A percentile compares a stretch with the other conserved stretches of the same genome.
Evolutionary conservation across 2,113 vertebrate genomes (phyloP).

Genomic region (Symphodus melops): DNA sequence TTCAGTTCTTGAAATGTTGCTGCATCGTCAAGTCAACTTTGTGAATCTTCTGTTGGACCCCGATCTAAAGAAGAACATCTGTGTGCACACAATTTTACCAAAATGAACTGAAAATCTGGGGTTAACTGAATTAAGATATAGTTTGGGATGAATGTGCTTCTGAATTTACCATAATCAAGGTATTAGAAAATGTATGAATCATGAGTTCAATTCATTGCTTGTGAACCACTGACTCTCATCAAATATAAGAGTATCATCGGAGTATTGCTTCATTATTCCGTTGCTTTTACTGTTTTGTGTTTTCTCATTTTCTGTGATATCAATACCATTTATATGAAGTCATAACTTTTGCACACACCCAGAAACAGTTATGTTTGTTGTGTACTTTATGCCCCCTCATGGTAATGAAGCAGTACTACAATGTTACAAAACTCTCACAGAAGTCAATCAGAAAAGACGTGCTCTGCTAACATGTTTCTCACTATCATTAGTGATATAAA

Average conservation of each 20-base stretch:
- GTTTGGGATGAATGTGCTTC: slow-evolving; percentile 35
- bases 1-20: slow-evolving; percentile 32
- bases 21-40: slow-evolving; percentile 9
- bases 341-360: slow-evolving; percentile 25
- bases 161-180: slow-evolving; percentile 26
- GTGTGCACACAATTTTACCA: slow-evolving; percentile 18
- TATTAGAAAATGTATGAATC: slow-evolving; percentile 59
- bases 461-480: not conserved
- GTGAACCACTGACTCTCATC: slow-evolving; percentile 66
- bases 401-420: slow-evolving; percentile 19
- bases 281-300: slow-evolving; percentile 52
- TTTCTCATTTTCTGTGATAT: slow-evolving; percentile 20
- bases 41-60: slow-evolving; percentile 4
- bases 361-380: not conserved
- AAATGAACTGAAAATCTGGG: slow-evolving; percentile 36
- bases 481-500: no score
- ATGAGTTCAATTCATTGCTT: slow-evolving; percentile 66
- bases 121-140: slow-evolving; percentile 37
- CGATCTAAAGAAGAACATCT: slow-evolving; percentile 21
- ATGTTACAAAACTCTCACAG: not conserved
- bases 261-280: slow-evolving; percentile 44
- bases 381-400: slow-evolving; percentile 48
- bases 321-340: slow-evolving; percentile 32
- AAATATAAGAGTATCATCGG: slow-evolving; percentile 73
- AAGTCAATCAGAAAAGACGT: not conserved